Percentiles rank a stretch among this genome's conserved stretches.
These are phyloP conservation scores for Cephus pulcher DNA, from an alignment of 2,888 invertebrate genomes.

Conservation along the genomic window DNA sequence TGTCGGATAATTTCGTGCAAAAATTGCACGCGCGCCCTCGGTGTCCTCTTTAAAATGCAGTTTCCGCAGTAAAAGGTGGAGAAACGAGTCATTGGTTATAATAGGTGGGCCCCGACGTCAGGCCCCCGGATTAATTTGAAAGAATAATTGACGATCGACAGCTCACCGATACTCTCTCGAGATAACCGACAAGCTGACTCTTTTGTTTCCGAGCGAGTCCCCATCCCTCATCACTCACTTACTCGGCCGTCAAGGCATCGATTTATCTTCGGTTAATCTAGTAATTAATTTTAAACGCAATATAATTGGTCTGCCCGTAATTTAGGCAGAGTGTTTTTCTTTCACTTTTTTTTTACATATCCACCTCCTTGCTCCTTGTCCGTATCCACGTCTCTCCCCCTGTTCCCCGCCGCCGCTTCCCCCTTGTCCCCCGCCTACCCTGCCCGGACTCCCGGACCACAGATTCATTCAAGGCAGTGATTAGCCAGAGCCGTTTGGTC, in stretches of 20 bases:
- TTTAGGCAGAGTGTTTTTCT: slow-evolving; percentile 11
- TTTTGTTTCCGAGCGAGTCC: slow-evolving; percentile 18
- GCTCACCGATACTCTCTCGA: slow-evolving; percentile 34
- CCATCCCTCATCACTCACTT: slow-evolving; percentile 36
- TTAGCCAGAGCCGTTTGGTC: slow-evolving; percentile 17
- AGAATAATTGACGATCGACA: slow-evolving; percentile 49
- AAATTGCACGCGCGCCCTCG: too few relatives aligned
- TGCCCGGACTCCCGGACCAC: neutral
- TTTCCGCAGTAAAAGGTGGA: neutral
- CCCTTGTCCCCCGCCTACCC: neutral
- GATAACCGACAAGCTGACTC: slow-evolving; percentile 33
- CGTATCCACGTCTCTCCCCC: neutral
- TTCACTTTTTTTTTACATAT: neutral
- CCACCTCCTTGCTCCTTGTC: neutral
- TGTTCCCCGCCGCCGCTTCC: neutral
- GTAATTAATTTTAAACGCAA: slow-evolving; percentile 64
- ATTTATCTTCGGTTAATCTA: slow-evolving; percentile 57
- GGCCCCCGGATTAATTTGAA: slow-evolving; percentile 3
- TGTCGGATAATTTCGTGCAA: too few relatives aligned
- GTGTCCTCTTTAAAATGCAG: neutral
- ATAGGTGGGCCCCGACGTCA: slow-evolving; percentile 5
- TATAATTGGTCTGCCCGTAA: slow-evolving; percentile 55
- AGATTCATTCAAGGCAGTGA: slow-evolving; percentile 1
- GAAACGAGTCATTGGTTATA: slow-evolving; percentile 2
- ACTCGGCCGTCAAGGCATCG: slow-evolving; percentile 35